Conservation (phyloP, 2,113 vertebrate genomes). For the Tretioscincus oriximinensis region DNA sequence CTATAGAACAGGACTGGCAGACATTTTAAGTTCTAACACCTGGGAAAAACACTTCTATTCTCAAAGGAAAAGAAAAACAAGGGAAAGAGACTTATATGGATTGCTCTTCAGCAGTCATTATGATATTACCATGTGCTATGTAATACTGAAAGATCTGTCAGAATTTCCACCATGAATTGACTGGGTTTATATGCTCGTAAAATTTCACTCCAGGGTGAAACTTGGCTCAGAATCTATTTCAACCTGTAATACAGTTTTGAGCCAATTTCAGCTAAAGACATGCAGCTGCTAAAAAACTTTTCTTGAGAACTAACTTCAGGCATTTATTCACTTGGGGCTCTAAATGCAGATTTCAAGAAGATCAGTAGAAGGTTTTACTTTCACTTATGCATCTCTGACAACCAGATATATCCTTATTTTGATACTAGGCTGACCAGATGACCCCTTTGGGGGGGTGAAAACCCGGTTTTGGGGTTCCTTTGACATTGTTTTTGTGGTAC, state of each 20-base stretch:
- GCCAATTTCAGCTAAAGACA: conserved; percentile 46
- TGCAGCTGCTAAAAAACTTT: conserved; percentile 54
- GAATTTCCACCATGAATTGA: conserved; percentile 51
- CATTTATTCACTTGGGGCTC: conserved; percentile 39
- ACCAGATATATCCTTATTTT: neutral
- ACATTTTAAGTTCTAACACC: neutral
- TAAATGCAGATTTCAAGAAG: conserved; percentile 24
- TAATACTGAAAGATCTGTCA: conserved; percentile 53
- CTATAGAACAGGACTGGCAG: neutral
- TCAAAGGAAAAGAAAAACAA: conserved; percentile 5
- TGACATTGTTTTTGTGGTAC: no score
- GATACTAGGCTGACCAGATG: no score
- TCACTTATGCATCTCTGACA: neutral
- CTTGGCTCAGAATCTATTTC: conserved; percentile 42
- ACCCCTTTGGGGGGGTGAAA: no score
- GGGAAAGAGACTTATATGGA: neutral
- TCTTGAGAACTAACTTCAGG: conserved; percentile 41
- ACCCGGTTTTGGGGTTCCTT: no score
- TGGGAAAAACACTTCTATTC: neutral
- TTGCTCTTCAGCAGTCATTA: neutral
- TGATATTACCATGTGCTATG: conserved; percentile 13
- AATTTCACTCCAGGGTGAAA: conserved; percentile 53
- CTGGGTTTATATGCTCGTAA: conserved; percentile 50
- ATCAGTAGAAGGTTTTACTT: neutral
- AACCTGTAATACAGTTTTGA: conserved; percentile 35